Percentiles rank a stretch among this genome's conserved stretches.
Evolutionary conservation across 2,113 vertebrate genomes (phyloP).

Genomic region (Charadrius vociferus): DNA sequence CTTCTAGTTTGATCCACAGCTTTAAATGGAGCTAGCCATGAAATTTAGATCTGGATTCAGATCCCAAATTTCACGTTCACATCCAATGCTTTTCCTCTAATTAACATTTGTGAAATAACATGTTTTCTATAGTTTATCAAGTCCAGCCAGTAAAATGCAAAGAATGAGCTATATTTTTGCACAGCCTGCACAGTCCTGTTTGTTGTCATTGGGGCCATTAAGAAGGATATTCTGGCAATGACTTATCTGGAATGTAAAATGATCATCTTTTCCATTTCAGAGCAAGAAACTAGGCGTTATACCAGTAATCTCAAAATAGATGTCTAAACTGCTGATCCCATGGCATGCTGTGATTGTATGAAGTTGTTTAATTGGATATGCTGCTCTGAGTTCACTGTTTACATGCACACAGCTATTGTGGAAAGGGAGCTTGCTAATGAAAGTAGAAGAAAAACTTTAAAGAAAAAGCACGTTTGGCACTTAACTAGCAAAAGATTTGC

Average conservation of each 20-base stretch:
- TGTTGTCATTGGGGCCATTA: not conserved
- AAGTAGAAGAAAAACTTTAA: constrained; percentile 14
- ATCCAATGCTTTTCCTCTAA: not conserved
- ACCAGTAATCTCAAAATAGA: not conserved
- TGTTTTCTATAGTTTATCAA: not conserved
- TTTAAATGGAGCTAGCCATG: not conserved
- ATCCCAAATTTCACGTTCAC: not conserved
- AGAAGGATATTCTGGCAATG: not conserved
- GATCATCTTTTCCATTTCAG: not conserved
- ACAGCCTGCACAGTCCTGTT: not conserved
- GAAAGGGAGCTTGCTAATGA: constrained; percentile 20
- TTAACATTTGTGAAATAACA: not conserved
- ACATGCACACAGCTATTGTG: not conserved
- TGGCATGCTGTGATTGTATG: not conserved
- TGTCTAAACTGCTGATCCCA: not conserved
- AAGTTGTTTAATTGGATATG: constrained; percentile 21
- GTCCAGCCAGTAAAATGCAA: not conserved
- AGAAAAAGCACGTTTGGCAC: not conserved
- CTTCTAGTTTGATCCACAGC: not conserved
- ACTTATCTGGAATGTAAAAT: not conserved
- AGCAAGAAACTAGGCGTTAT: not conserved
- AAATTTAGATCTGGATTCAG: not conserved
- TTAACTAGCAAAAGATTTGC: constrained; percentile 58
- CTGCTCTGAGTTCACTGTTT: not conserved
- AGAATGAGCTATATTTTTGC: not conserved